Conservation (phyloP, 2,888 invertebrate species). For the Eupithecia dodoneata region DNA sequence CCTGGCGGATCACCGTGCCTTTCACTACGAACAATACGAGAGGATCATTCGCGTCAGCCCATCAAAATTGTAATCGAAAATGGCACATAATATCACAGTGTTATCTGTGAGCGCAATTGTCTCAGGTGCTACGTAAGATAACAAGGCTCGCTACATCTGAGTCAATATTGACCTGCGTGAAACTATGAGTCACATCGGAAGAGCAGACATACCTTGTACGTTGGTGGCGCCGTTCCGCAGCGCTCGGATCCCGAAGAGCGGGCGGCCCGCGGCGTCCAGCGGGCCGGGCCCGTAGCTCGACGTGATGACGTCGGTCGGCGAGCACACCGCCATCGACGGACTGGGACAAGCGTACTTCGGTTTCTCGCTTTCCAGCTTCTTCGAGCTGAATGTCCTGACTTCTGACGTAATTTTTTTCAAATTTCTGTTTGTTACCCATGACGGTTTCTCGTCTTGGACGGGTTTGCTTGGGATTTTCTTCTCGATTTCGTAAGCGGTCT, state of each 20-base stretch:
- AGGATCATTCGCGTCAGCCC: not conserved
- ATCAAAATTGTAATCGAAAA: not conserved
- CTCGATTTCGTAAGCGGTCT: conserved; percentile 64
- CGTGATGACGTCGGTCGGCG: conserved; percentile 87
- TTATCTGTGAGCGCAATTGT: not conserved
- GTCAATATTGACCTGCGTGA: conserved; percentile 46
- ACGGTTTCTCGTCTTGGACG: conserved; percentile 83
- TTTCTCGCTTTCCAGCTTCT: conserved; percentile 72
- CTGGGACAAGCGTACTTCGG: conserved; percentile 70
- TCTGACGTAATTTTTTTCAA: conserved; percentile 82
- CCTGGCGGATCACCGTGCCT: conserved; percentile 88
- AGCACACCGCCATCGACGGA: conserved; percentile 70
- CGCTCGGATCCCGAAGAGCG: conserved; percentile 91
- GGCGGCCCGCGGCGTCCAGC: conserved; percentile 90
- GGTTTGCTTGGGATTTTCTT: conserved; percentile 66
- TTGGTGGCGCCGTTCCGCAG: conserved; percentile 85
- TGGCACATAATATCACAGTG: not conserved
- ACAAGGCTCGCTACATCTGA: conserved; percentile 40
- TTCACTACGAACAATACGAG: conserved; percentile 82
- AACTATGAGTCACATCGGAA: conserved; percentile 44
- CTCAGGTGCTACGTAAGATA: conserved; percentile 24
- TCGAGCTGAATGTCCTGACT: conserved; percentile 66
- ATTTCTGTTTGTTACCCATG: conserved; percentile 86
- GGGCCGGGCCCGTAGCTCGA: conserved; percentile 94
- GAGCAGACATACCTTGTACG: conserved; percentile 83